Percentiles rank a stretch among this genome's conserved stretches.
Conservation (phyloP, 1,140 invertebrate genomes). For the Sinonovacula constricta region DNA sequence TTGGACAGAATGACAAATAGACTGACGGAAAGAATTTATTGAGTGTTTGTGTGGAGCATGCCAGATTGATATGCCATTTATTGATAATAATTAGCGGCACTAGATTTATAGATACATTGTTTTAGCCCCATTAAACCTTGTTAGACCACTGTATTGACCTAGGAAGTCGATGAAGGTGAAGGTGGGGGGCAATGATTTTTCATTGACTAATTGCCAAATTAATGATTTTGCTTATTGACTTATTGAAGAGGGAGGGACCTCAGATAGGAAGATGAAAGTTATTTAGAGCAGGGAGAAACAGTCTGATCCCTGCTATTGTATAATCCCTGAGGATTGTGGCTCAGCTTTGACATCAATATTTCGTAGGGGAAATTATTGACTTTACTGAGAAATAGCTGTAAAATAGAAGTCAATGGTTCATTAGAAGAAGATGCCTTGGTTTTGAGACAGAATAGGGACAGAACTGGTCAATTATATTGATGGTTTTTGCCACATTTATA, state of each 20-base stretch:
- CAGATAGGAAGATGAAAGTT: background rate
- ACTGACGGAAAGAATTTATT: no score
- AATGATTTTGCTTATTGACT: constrained; percentile 51
- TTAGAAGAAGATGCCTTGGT: constrained; percentile 31
- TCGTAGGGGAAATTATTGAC: constrained; percentile 56
- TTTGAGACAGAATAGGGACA: constrained; percentile 54
- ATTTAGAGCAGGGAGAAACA: background rate
- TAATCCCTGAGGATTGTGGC: constrained; percentile 49
- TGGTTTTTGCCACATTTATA: constrained; percentile 37
- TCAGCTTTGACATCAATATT: constrained; percentile 50
- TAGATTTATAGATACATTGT: constrained; percentile 25
- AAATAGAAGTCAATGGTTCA: constrained; percentile 46
- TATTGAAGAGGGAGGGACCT: constrained; percentile 34
- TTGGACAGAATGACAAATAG: no score
- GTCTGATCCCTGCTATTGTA: constrained; percentile 49
- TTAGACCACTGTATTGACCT: constrained; percentile 43
- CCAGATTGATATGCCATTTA: no score
- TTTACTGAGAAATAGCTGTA: constrained; percentile 52
- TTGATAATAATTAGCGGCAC: background rate
- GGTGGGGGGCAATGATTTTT: constrained; percentile 37
- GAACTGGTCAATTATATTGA: constrained; percentile 58
- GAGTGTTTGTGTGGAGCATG: no score
- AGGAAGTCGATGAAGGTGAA: no score
- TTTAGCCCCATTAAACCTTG: constrained; percentile 6
- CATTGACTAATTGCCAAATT: constrained; percentile 49